Percentiles rank a stretch among this genome's conserved stretches.
Conservation (phyloP, 2,113 vertebrate genomes). For the Columba janthina region DNA sequence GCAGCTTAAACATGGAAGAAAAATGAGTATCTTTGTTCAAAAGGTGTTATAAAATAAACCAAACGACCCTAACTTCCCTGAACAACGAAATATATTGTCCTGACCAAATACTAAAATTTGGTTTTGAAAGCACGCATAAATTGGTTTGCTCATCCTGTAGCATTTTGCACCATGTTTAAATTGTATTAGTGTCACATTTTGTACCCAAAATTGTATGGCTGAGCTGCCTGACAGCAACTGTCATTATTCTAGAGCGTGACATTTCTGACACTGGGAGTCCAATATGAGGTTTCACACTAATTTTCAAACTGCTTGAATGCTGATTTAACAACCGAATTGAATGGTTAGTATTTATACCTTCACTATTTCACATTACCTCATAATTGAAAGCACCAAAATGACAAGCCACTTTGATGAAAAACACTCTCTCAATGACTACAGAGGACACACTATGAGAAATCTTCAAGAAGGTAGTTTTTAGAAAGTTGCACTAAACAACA, state of each 20-base stretch:
- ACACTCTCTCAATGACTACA: not conserved
- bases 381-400: not conserved
- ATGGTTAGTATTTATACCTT: not conserved
- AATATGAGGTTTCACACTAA: not conserved
- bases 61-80: not conserved
- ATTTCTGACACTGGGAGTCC: not conserved
- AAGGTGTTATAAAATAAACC: not conserved
- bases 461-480: not conserved
- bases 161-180: not conserved
- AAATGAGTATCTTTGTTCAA: not conserved
- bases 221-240: slow-evolving; percentile 9
- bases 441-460: not conserved
- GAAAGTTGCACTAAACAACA: not conserved
- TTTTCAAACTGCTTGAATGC: slow-evolving; percentile 9
- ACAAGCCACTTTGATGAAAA: not conserved
- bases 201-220: not conserved
- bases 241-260: not conserved
- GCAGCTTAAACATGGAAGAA: not conserved
- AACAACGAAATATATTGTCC: not conserved
- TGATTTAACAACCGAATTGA: slow-evolving; percentile 20
- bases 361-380: not conserved
- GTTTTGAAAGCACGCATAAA: slow-evolving; percentile 8
- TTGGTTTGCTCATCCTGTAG: not conserved
- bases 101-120: not conserved
- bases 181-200: slow-evolving; percentile 3